Evolutionary conservation across 2,797 vertebrate genomes (phyloP).

Genomic region (Alfaro cultratus): DNA sequence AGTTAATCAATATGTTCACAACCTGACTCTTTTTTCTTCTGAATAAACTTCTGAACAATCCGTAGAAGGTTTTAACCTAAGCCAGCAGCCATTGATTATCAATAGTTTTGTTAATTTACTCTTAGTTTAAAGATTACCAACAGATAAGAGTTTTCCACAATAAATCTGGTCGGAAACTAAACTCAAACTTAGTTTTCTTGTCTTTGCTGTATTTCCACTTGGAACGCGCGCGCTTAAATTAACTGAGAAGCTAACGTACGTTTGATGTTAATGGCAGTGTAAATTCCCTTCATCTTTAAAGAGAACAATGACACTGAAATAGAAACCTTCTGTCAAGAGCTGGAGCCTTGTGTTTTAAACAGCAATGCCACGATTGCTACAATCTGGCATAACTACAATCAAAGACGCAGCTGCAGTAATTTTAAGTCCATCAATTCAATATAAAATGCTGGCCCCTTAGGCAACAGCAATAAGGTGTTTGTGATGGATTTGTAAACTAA

Average conservation of each 20-base stretch:
- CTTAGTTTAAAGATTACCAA: conserved; percentile 9
- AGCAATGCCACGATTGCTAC: conserved; percentile 48
- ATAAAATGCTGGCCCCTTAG: conserved; percentile 41
- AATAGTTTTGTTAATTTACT: conserved; percentile 27
- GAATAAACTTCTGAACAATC: background rate
- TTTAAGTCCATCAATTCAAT: conserved; percentile 50
- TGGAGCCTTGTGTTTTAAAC: conserved; percentile 54
- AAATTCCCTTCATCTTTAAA: conserved; percentile 53
- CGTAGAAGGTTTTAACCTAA: conserved; percentile 13
- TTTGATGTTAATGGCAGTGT: conserved; percentile 69
- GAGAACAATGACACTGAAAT: conserved; percentile 55
- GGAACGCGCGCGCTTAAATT: conserved; percentile 43
- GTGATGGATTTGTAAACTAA: conserved; percentile 64
- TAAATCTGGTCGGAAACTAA: background rate
- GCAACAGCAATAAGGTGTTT: conserved; percentile 30
- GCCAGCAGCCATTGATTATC: conserved; percentile 31
- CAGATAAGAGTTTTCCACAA: conserved; percentile 6
- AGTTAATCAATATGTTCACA: background rate
- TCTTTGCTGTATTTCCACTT: conserved; percentile 17
- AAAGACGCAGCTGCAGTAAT: conserved; percentile 45
- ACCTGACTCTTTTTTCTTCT: conserved; percentile 4
- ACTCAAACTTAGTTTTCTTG: conserved; percentile 20
- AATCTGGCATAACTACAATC: conserved; percentile 44
- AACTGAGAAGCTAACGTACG: conserved; percentile 46
- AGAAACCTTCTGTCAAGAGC: conserved; percentile 63